Base-by-base conservation (phyloP, 37 sponge, comb jelly and placozoan species). In the Cladorhizidae sp. region DNA sequence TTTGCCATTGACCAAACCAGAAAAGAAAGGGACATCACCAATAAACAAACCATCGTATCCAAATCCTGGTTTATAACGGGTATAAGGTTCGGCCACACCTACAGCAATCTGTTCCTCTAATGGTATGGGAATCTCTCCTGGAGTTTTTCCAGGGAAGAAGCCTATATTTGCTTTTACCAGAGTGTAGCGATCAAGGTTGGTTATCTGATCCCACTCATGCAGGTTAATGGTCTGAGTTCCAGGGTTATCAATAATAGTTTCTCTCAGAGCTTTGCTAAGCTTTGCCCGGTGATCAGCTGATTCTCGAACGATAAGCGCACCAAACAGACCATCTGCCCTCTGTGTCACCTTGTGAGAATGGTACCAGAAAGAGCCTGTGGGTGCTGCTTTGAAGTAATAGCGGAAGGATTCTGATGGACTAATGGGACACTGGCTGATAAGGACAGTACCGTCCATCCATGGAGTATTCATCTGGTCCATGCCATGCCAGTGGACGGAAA, bases 401-500 rank as follows among this genome's bases (percentile, higher is more conserved):
- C 74, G 80, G 75, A 87, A 92, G 38, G 39, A 57, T 26, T 41
- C 74, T 1, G 72, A 72, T n/a, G 96, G 82, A 33, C 17, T 28
- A 21, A 96, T 96, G 25, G 88, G 85, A 70, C 93, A 92, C 80
- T 96, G 96, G 14, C 93, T 88, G 2, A 96, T 41, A 3, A 71
- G 62, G 3, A 58, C 78, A 2, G 85, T 82, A 0, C 96, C 96
- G 70, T 95, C 96, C 87, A 89, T 89, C 90, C 90, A 86, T 8
- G 86, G 84, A 18, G 90, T 89, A 68, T 77, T 85, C 21, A 72
- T 54, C 85, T 86, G 90, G 37, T 80, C 77, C 75, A 89, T 75
- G 2, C 96, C 96, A 41, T 95, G 96, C 96, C 96, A 95, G 65
- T 95, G 93, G 37, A 95, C 76, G 33, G 85, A 67, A 11, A 76